Evolutionary conservation across 2,797 vertebrate genomes (phyloP).

Genomic region (Sparus aurata): DNA sequence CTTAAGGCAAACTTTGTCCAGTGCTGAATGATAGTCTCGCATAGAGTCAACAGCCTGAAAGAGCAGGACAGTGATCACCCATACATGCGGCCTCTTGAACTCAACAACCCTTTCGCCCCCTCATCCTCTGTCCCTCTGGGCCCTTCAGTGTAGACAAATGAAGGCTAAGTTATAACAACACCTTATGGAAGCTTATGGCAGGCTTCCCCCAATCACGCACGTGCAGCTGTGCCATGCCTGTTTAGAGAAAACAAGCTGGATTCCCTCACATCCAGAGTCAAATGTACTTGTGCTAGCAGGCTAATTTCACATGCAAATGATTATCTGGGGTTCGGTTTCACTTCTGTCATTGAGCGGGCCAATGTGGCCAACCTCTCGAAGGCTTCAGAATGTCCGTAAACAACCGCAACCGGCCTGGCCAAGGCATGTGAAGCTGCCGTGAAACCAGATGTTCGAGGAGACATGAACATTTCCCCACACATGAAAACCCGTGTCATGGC

Average conservation of each 20-base stretch:
- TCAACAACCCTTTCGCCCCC: constrained; percentile 39
- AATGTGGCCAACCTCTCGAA: constrained; percentile 57
- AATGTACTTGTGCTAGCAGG: constrained; percentile 18
- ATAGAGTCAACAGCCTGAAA: constrained; percentile 39
- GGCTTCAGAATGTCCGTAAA: constrained; percentile 65
- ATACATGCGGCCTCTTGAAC: constrained; percentile 43
- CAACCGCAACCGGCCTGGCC: constrained; percentile 35
- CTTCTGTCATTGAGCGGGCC: constrained; percentile 44
- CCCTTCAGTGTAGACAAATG: constrained; percentile 18
- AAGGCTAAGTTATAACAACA: constrained; percentile 36
- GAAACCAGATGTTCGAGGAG: constrained; percentile 72
- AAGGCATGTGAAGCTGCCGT: constrained; percentile 35
- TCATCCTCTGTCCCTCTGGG: constrained; percentile 35
- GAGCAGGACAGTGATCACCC: constrained; percentile 43
- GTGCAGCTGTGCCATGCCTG: constrained; percentile 22
- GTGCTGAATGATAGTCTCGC: constrained; percentile 50
- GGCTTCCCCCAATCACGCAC: constrained; percentile 26
- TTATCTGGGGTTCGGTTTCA: constrained; percentile 51
- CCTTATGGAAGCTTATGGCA: constrained; percentile 11
- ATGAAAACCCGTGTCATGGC: constrained; percentile 53
- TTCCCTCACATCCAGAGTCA: constrained; percentile 24
- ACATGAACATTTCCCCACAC: constrained; percentile 50
- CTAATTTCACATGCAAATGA: constrained; percentile 65
- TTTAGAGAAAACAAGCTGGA: constrained; percentile 32
- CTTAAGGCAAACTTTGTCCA: constrained; percentile 68